Base-by-base conservation (phyloP, 2,113 vertebrate genomes). In the Synchiropus splendidus region DNA sequence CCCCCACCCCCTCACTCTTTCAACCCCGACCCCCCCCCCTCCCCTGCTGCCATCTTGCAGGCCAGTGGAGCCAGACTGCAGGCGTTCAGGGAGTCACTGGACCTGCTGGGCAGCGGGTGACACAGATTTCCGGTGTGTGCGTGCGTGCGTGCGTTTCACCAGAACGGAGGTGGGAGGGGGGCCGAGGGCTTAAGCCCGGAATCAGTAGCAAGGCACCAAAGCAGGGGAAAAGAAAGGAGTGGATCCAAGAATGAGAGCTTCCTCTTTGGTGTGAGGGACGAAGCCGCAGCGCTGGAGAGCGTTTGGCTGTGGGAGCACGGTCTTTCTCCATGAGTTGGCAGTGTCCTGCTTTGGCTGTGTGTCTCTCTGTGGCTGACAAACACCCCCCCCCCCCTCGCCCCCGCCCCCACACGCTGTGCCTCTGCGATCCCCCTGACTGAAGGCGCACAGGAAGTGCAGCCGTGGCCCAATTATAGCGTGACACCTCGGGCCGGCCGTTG, bases 401-500 rank as follows among this genome's bases (percentile, higher is more conserved):
- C 21, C 60, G 47, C 44, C 51, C 48, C 27, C 68, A 46, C 69
- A 50, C 67, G 60, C 64, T 48, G 75, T 75, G 73, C 70, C 76
- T 79, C 74, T 74, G 76, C 74, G 79, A 79, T 81, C 76, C 75
- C 79, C 75, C 72, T 74, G 77, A 80, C 80, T 82, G 80, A 82
- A 80, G 77, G 80, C 77, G 72, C 80, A 82, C 80, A 82, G 80
- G 80, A 82, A 80, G 80, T 82, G 80, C 77, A 82, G 77, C 75
- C 80, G 73, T 82, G 80, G 80, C 80, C 80, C 80, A 82, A 82
- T 82, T 82, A 82, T 80, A 80, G 80, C 80, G 80, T 82, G 80
- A 82, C 80, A 82, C 77, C 80, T 82, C 80, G 72, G 77, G 77
- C 80, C 75, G 75, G 74, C 80, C 77, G 77, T 82, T 78, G 66